Evolutionary conservation across 2,888 invertebrate genomes (phyloP).

Genomic region (Phasia obesa): DNA sequence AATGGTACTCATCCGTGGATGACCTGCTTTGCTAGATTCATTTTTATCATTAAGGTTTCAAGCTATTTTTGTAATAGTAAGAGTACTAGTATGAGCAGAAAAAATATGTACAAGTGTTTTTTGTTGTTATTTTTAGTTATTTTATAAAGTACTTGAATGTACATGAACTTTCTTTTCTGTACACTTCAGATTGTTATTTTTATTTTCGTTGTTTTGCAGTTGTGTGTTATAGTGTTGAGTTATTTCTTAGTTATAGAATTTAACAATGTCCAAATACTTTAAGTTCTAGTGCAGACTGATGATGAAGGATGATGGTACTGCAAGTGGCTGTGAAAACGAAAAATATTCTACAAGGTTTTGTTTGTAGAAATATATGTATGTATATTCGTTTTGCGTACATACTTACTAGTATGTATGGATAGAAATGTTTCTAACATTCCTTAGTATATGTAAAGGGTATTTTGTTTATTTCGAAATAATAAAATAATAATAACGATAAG

Average conservation of each 20-base stretch:
- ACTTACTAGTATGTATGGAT: too few relatives aligned
- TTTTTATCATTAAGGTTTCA: conserved; percentile 57
- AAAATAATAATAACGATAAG: too few relatives aligned
- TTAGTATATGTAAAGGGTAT: too few relatives aligned
- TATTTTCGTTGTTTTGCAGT: conserved; percentile 26
- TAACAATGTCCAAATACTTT: conserved; percentile 65
- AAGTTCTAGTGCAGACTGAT: conserved; percentile 47
- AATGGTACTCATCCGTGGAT: conserved; percentile 53
- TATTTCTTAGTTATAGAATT: conserved; percentile 55
- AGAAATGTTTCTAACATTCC: too few relatives aligned
- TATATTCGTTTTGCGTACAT: conserved; percentile 1
- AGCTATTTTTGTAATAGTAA: conserved; percentile 30
- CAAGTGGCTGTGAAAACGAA: not conserved
- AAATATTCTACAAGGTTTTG: conserved; percentile 3
- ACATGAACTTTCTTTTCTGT: conserved; percentile 53
- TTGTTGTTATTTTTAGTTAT: conserved; percentile 21
- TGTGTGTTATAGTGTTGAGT: conserved; percentile 48
- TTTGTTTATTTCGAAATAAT: too few relatives aligned
- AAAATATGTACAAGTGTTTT: not conserved
- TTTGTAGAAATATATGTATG: conserved; percentile 9
- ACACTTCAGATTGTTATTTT: conserved; percentile 35
- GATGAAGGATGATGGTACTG: conserved; percentile 37
- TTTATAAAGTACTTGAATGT: conserved; percentile 33
- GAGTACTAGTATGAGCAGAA: too few relatives aligned
- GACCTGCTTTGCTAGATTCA: conserved; percentile 61